Percentiles rank a stretch among this genome's conserved stretches.
phyloP scores from a whole-genome alignment of 2,797 vertebrate genomes.

The Eleutherodactylus coqui region DNA sequence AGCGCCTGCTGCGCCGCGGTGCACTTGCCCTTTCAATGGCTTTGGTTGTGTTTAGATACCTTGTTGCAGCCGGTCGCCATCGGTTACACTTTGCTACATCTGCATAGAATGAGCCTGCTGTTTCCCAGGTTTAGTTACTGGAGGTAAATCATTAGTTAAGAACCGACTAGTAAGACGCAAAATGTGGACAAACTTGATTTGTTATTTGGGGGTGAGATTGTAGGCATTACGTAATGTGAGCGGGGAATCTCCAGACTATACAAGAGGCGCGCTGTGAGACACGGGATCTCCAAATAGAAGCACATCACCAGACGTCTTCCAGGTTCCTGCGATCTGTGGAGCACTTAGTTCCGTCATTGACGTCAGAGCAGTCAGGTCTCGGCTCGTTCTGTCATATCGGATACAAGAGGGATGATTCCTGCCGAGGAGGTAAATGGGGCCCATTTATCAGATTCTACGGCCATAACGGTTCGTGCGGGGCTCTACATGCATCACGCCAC shows the following conservation, averaged over 20 bases:
- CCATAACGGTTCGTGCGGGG: background rate
- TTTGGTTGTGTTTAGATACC: too few relatives aligned
- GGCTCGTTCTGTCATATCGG: background rate
- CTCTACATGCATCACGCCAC: too few relatives aligned
- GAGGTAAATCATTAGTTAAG: background rate
- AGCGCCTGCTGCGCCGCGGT: too few relatives aligned
- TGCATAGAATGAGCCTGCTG: too few relatives aligned
- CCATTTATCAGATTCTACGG: background rate
- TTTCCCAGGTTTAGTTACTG: background rate
- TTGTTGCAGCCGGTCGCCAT: too few relatives aligned
- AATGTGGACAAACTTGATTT: background rate
- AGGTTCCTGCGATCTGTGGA: background rate
- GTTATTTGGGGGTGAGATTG: too few relatives aligned
- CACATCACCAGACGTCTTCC: background rate
- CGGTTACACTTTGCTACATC: too few relatives aligned
- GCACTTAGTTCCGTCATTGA: background rate
- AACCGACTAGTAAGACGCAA: background rate
- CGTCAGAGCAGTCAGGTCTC: background rate
- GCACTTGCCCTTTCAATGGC: too few relatives aligned
- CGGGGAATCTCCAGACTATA: slow-evolving; percentile 10
- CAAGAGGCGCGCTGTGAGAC: background rate
- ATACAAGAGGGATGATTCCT: background rate
- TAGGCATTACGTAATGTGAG: background rate
- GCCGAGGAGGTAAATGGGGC: background rate
- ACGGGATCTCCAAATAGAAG: background rate